phyloP scores from a whole-genome alignment of 2,113 vertebrate genomes.

The Pollachius pollachius region DNA sequence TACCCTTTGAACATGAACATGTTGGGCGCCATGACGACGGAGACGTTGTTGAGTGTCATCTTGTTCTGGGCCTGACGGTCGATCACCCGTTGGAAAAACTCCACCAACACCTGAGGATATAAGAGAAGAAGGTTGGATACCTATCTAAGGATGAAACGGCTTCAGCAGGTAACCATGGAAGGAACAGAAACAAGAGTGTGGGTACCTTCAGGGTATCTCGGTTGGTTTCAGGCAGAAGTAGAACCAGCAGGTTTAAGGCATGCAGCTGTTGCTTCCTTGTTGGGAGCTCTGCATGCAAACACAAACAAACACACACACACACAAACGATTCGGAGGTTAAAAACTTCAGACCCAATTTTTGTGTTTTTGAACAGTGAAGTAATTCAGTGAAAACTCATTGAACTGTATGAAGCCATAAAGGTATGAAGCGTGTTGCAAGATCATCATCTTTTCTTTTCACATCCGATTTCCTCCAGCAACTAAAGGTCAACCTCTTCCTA shows the following conservation, averaged over 20 bases:
- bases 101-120: constrained; percentile 82
- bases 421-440: too few relatives aligned
- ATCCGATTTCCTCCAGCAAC: too few relatives aligned
- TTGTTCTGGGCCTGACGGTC: constrained; percentile 89
- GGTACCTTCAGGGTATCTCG: constrained; percentile 89
- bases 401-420: too few relatives aligned
- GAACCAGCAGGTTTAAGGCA: constrained; percentile 91
- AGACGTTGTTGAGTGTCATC: constrained; percentile 94
- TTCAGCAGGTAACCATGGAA: too few relatives aligned
- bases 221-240: constrained; percentile 88
- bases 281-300: constrained; percentile 79
- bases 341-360: too few relatives aligned
- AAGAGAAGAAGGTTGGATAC: not conserved
- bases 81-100: constrained; percentile 92
- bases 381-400: too few relatives aligned
- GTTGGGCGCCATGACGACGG: constrained; percentile 97
- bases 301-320: not conserved
- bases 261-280: constrained; percentile 89
- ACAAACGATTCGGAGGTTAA: too few relatives aligned
- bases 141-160: not conserved
- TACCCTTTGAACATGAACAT: constrained; percentile 89
- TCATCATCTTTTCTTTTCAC: too few relatives aligned
- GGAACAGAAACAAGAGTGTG: not conserved
- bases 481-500: not conserved
- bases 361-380: too few relatives aligned